Conservation (phyloP, 1,140 invertebrate species). For the Drosophila kikkawai region DNA sequence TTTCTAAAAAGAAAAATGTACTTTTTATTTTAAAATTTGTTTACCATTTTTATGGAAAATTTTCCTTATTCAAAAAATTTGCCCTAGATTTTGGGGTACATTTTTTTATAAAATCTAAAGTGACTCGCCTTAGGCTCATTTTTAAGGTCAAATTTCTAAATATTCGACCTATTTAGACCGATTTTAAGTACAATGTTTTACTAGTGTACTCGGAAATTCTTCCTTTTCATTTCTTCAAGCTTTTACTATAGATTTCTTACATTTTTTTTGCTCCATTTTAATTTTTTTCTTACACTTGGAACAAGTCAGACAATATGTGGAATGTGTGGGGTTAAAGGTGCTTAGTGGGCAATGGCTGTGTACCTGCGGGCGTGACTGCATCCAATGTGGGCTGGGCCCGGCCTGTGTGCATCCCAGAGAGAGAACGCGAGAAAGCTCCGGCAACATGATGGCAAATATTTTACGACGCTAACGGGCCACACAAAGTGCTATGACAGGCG, state of each 20-base stretch:
- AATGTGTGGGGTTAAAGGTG: constrained; percentile 15
- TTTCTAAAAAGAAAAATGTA: no score
- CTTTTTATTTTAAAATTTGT: no score
- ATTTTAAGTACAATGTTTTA: no score
- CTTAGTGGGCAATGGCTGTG: constrained; percentile 5
- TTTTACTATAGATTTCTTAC: not conserved
- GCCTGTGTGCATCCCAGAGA: not conserved
- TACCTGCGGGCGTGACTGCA: constrained; percentile 33
- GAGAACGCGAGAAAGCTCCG: constrained; percentile 8
- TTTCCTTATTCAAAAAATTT: no score
- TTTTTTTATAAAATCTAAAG: no score
- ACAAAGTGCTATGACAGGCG: constrained; percentile 30
- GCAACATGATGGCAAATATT: constrained; percentile 50
- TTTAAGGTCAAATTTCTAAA: no score
- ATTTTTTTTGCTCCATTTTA: not conserved
- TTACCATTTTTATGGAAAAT: no score
- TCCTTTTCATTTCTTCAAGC: not conserved
- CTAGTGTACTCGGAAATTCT: not conserved
- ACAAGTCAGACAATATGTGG: constrained; percentile 6
- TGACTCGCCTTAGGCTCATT: no score
- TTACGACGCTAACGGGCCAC: constrained; percentile 66
- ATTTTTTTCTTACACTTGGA: not conserved
- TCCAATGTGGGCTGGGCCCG: constrained; percentile 22
- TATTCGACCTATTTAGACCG: no score
- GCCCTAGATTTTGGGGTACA: no score